A percentile compares a stretch with the other conserved stretches of the same genome.
Evolutionary conservation across 2,797 vertebrate species (phyloP).

Genomic region (Lagorchestes hirsutus): DNA sequence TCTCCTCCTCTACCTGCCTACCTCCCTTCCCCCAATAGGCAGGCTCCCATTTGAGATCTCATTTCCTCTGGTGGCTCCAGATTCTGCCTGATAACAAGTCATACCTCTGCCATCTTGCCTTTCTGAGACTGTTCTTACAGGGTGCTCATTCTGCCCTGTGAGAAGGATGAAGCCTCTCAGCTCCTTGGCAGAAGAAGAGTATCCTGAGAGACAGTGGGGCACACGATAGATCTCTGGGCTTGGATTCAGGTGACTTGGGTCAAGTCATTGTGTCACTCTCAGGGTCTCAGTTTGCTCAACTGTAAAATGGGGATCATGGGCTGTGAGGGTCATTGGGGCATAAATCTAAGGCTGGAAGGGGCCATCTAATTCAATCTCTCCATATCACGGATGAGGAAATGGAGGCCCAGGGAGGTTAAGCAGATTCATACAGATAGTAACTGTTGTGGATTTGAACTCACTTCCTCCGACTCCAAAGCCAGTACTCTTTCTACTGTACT

Average conservation of each 20-base stretch:
- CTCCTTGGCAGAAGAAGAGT: neutral
- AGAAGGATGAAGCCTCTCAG: neutral
- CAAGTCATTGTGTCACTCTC: neutral
- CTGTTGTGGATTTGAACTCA: neutral
- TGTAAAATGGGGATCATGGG: neutral
- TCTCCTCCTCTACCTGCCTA: neutral
- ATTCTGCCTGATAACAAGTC: neutral
- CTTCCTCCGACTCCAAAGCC: too few relatives aligned
- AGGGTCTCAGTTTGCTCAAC: neutral
- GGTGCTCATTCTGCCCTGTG: neutral
- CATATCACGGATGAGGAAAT: neutral
- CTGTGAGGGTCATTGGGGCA: neutral
- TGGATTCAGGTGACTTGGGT: neutral
- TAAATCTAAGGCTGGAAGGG: neutral
- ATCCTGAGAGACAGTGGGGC: too few relatives aligned
- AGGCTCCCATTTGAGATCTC: neutral
- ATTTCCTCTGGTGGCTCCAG: neutral
- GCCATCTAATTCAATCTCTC: neutral
- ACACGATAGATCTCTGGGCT: neutral
- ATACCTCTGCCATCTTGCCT: neutral
- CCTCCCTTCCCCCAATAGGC: neutral
- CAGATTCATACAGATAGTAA: neutral
- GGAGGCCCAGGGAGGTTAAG: neutral
- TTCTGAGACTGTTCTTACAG: neutral
- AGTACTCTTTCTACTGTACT: neutral